phyloP scores from a whole-genome alignment of 1,140 invertebrate species.

The Papilio helenus region DNA sequence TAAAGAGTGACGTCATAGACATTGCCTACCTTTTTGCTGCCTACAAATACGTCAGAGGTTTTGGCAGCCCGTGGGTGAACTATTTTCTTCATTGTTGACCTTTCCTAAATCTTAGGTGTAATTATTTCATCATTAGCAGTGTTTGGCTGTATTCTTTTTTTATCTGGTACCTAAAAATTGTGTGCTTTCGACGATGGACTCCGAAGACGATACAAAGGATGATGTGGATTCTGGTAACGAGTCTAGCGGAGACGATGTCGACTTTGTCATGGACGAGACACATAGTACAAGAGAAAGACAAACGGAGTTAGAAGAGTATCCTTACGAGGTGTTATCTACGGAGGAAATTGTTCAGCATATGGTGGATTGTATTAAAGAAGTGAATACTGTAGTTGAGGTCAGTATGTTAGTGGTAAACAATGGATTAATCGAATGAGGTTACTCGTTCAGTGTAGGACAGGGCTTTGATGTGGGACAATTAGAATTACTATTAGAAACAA shows the following conservation, averaged over 20 bases:
- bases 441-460: slow-evolving; percentile 68
- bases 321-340: slow-evolving; percentile 96
- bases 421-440: slow-evolving; percentile 74
- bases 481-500: neutral
- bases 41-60: slow-evolving; percentile 79
- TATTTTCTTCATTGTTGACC: slow-evolving; percentile 84
- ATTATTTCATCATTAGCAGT: slow-evolving; percentile 80
- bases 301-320: slow-evolving; percentile 94
- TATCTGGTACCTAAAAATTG: slow-evolving; percentile 68
- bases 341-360: slow-evolving; percentile 98
- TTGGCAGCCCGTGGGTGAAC: slow-evolving; percentile 82
- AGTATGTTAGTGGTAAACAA: slow-evolving; percentile 82
- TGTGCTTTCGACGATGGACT: slow-evolving; percentile 88
- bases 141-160: slow-evolving; percentile 68
- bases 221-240: slow-evolving; percentile 96
- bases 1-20: slow-evolving; percentile 46
- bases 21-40: slow-evolving; percentile 44
- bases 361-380: slow-evolving; percentile 98
- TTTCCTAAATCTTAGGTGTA: slow-evolving; percentile 84
- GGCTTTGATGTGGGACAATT: slow-evolving; percentile 38
- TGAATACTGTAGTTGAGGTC: slow-evolving; percentile 94
- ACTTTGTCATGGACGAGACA: slow-evolving; percentile 95
- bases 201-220: slow-evolving; percentile 94
- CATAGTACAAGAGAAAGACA: slow-evolving; percentile 89
- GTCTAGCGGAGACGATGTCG: slow-evolving; percentile 94